phyloP scores from a whole-genome alignment of 2,797 vertebrate genomes.

The Pangasius macronema region DNA sequence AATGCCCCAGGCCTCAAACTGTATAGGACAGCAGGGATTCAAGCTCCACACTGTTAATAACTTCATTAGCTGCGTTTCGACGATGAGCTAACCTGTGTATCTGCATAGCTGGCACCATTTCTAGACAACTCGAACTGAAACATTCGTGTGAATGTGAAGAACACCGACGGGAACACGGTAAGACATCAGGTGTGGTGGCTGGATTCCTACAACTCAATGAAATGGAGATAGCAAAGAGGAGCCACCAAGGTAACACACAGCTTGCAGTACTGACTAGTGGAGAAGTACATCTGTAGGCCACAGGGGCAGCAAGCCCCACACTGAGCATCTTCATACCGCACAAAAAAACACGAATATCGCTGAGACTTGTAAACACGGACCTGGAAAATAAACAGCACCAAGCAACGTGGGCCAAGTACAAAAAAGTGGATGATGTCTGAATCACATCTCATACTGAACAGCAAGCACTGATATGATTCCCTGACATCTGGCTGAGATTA shows the following conservation, averaged over 20 bases:
- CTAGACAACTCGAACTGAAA: background rate
- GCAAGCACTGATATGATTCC: background rate
- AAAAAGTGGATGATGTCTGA: background rate
- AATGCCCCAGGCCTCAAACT: background rate
- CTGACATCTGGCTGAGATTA: slow-evolving; percentile 26
- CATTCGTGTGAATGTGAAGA: background rate
- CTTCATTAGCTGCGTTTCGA: background rate
- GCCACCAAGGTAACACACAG: background rate
- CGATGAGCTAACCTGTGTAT: background rate
- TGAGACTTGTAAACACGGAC: background rate
- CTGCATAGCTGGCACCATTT: background rate
- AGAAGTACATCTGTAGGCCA: background rate
- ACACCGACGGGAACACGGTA: background rate
- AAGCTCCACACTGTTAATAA: background rate
- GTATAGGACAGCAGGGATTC: background rate
- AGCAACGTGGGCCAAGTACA: slow-evolving; percentile 43
- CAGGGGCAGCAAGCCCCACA: background rate
- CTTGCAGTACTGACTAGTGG: background rate
- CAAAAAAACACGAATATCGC: slow-evolving; percentile 9
- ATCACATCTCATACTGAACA: background rate
- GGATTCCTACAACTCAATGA: background rate
- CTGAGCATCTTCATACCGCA: background rate
- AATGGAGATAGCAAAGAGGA: background rate
- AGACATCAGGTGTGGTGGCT: background rate
- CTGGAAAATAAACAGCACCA: slow-evolving; percentile 30